phyloP scores from a whole-genome alignment of 2,113 vertebrate species.

The Petromus typicus region DNA sequence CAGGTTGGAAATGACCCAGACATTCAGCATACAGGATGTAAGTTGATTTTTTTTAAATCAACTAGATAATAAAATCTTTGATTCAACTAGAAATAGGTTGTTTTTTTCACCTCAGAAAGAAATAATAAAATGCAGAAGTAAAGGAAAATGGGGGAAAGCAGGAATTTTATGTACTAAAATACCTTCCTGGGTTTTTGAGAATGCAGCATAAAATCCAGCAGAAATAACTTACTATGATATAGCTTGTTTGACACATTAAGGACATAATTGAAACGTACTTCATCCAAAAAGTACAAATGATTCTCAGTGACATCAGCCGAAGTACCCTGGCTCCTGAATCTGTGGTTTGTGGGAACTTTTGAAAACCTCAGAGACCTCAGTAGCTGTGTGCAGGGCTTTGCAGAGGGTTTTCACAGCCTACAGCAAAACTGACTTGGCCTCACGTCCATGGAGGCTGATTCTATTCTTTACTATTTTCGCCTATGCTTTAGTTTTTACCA shows the following conservation, averaged over 20 bases:
- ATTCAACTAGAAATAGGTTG: constrained; percentile 58
- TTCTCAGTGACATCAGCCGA: constrained; percentile 67
- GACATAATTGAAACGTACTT: constrained; percentile 66
- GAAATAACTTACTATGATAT: constrained; percentile 56
- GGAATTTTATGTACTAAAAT: constrained; percentile 26
- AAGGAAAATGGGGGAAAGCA: constrained; percentile 51
- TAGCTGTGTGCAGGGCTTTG: constrained; percentile 8
- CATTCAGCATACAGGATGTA: constrained; percentile 79
- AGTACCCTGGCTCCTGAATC: constrained; percentile 28
- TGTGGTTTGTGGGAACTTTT: background rate
- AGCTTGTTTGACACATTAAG: constrained; percentile 65
- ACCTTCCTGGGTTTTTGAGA: constrained; percentile 54
- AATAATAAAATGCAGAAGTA: constrained; percentile 21
- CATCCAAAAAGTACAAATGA: constrained; percentile 69
- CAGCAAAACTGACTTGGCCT: background rate
- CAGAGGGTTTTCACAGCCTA: background rate
- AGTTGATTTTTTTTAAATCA: constrained; percentile 48
- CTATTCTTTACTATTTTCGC: background rate
- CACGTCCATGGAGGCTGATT: background rate
- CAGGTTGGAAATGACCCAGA: constrained; percentile 78
- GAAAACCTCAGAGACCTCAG: constrained; percentile 33
- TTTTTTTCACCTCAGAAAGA: constrained; percentile 26
- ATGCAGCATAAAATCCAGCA: constrained; percentile 52
- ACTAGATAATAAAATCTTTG: constrained; percentile 74
- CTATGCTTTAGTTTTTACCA: constrained; percentile 27